Conservation (phyloP, 1,140 invertebrate species). For the Diachasma alloeum region DNA sequence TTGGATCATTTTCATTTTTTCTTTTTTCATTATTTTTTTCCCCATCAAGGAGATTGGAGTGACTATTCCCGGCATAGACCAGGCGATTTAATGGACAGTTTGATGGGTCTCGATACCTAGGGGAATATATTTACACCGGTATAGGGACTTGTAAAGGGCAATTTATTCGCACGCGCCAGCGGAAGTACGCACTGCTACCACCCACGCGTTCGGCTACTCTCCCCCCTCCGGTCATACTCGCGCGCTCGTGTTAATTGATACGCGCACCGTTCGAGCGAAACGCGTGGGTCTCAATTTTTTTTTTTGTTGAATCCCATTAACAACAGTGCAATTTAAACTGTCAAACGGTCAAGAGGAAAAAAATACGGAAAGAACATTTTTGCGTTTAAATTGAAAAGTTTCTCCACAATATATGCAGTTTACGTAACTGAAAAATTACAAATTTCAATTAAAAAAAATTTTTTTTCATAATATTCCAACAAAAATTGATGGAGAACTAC, state of each 20-base stretch:
- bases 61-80: background rate
- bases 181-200: conserved; percentile 27
- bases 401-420: too few relatives aligned
- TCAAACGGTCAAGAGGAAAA: background rate
- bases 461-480: too few relatives aligned
- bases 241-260: conserved; percentile 22
- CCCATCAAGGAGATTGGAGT: background rate
- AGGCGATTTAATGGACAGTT: background rate
- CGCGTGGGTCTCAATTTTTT: conserved; percentile 9
- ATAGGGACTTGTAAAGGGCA: conserved; percentile 19
- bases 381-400: background rate
- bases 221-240: conserved; percentile 17
- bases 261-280: conserved; percentile 9
- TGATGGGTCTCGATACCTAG: background rate
- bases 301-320: background rate
- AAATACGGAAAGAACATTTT: background rate
- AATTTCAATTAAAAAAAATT: too few relatives aligned
- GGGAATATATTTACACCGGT: background rate
- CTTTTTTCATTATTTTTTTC: background rate
- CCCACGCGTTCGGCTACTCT: background rate
- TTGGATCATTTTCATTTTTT: background rate
- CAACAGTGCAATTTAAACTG: background rate
- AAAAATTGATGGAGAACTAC: too few relatives aligned
- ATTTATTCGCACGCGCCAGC: conserved; percentile 28
- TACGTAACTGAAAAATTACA: too few relatives aligned